These are phyloP conservation scores for Temnothorax rugatulus DNA, from an alignment of 2,888 invertebrate genomes.

Conservation along the genomic window DNA sequence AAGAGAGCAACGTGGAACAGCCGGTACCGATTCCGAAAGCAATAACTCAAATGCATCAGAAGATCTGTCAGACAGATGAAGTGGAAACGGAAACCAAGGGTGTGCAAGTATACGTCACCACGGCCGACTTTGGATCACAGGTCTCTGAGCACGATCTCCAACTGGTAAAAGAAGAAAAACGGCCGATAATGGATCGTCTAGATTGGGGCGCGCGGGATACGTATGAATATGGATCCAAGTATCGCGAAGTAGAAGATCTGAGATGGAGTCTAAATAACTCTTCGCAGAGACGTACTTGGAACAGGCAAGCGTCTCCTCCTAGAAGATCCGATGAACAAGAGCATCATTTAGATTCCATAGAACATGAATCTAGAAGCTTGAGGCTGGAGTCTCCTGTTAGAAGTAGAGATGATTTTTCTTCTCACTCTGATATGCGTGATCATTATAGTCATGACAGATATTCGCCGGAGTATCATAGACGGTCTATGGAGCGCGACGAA, in stretches of 20 bases:
- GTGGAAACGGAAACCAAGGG: slow-evolving; percentile 68
- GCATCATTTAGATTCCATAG: slow-evolving; percentile 64
- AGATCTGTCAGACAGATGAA: slow-evolving; percentile 84
- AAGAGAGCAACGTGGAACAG: slow-evolving; percentile 75
- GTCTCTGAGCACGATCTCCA: slow-evolving; percentile 71
- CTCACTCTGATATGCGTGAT: slow-evolving; percentile 67
- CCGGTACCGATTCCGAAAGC: slow-evolving; percentile 51
- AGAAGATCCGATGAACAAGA: slow-evolving; percentile 74
- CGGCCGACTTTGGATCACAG: slow-evolving; percentile 75
- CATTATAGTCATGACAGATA: slow-evolving; percentile 74
- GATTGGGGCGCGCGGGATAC: slow-evolving; percentile 83
- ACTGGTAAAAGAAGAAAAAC: slow-evolving; percentile 77
- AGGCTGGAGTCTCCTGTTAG: slow-evolving; percentile 74
- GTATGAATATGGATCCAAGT: slow-evolving; percentile 76
- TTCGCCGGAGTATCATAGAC: slow-evolving; percentile 73
- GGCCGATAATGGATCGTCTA: slow-evolving; percentile 81
- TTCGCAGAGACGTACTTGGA: slow-evolving; percentile 77
- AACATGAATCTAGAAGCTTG: slow-evolving; percentile 70
- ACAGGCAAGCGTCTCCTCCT: slow-evolving; percentile 66
- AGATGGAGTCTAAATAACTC: slow-evolving; percentile 82
- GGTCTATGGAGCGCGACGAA: slow-evolving; percentile 73
- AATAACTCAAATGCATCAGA: slow-evolving; percentile 79
- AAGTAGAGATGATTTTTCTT: slow-evolving; percentile 69
- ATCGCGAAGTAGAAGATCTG: slow-evolving; percentile 81
- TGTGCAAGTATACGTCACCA: slow-evolving; percentile 72